Evolutionary conservation across 2,113 vertebrate species (phyloP).

Genomic region (Falco punctatus): DNA sequence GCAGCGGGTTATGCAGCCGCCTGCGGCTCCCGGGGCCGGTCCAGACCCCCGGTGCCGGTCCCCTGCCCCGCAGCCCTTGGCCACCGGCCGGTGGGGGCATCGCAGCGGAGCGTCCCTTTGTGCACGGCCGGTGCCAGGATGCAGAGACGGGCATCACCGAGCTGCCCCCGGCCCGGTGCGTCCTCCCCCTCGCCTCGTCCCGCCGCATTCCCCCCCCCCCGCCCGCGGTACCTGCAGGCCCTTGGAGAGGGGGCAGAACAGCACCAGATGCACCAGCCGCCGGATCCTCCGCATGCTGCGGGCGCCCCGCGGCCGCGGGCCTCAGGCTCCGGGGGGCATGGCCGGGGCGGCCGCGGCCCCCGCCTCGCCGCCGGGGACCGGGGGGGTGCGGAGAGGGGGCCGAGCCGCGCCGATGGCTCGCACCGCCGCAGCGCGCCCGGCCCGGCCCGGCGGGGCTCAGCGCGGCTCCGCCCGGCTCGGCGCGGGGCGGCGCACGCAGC

Average conservation of each 20-base stretch:
- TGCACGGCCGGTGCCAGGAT: constrained; percentile 17
- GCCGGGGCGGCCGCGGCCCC: neutral
- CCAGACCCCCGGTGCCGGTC: neutral
- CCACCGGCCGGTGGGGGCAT: neutral
- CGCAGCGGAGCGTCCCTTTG: constrained; percentile 23
- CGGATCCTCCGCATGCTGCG: constrained; percentile 86
- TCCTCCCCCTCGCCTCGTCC: neutral
- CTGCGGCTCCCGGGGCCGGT: neutral
- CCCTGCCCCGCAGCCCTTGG: neutral
- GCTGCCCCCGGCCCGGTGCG: neutral
- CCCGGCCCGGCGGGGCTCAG: too few species aligned
- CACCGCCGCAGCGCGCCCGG: too few species aligned
- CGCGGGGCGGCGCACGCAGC: neutral
- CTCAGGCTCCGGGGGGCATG: neutral
- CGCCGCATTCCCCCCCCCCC: neutral
- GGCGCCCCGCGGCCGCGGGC: neutral
- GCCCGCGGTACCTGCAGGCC: constrained; percentile 88
- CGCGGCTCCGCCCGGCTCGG: too few species aligned
- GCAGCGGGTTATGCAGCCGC: neutral
- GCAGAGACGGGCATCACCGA: neutral
- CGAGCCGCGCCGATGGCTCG: too few species aligned
- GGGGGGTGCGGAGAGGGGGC: neutral
- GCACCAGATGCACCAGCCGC: constrained; percentile 86
- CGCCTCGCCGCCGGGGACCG: too few species aligned
- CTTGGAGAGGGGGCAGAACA: constrained; percentile 88